Percentiles rank a stretch among this genome's conserved stretches.
phyloP scores from a whole-genome alignment of 1,140 invertebrate genomes.

The Leptoteleia sp. region DNA sequence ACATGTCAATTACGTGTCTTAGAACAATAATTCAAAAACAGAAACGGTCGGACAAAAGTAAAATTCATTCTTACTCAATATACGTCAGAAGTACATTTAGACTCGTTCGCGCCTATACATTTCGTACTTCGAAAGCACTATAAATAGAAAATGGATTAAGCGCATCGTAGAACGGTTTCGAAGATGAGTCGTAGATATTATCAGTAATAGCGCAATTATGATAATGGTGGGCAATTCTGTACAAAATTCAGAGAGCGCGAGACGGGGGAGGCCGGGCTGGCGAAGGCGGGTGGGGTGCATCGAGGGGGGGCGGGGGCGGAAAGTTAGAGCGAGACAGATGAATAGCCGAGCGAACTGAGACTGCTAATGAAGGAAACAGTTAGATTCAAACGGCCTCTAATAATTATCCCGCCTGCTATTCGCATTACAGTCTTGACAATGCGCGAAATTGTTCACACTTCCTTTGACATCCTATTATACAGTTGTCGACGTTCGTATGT shows the following conservation, averaged over 20 bases:
- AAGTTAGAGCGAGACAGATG: constrained; percentile 68
- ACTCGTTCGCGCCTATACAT: constrained; percentile 66
- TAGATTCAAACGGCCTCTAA: constrained; percentile 82
- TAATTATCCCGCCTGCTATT: constrained; percentile 80
- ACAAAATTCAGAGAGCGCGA: constrained; percentile 77
- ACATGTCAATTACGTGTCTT: constrained; percentile 21
- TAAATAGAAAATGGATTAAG: constrained; percentile 81
- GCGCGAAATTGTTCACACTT: constrained; percentile 82
- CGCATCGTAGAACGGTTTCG: constrained; percentile 75
- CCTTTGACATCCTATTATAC: constrained; percentile 77
- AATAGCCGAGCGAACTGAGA: constrained; percentile 77
- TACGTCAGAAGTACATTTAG: constrained; percentile 55
- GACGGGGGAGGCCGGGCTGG: constrained; percentile 18
- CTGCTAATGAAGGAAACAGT: constrained; percentile 82
- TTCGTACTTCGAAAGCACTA: constrained; percentile 76
- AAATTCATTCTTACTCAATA: constrained; percentile 44
- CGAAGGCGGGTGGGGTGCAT: background rate
- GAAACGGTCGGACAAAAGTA: constrained; percentile 45
- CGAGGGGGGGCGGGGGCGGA: constrained; percentile 13
- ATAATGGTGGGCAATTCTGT: constrained; percentile 81
- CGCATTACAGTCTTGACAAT: constrained; percentile 79
- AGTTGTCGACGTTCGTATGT: constrained; percentile 70
- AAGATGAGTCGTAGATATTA: constrained; percentile 79
- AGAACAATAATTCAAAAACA: constrained; percentile 15
- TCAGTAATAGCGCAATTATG: constrained; percentile 82